Evolutionary conservation across 2,113 vertebrate species (phyloP).

Genomic region (Glaucomys volans): DNA sequence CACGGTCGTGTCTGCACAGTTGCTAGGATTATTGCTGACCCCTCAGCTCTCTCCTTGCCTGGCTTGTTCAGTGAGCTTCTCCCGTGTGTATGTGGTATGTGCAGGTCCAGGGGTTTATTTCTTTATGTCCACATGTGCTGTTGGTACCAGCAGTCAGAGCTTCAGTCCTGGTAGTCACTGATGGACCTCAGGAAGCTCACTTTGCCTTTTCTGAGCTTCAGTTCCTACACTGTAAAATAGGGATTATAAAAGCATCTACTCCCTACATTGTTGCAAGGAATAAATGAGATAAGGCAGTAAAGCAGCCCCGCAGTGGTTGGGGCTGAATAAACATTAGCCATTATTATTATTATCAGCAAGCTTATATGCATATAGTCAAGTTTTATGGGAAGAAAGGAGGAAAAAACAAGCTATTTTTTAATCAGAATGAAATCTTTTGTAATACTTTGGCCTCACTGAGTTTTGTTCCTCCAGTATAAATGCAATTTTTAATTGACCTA

Average conservation of each 20-base stretch:
- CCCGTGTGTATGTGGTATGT: rapidly evolving
- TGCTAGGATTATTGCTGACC: rapidly evolving
- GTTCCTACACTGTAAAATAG: background rate
- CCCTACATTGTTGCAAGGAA: background rate
- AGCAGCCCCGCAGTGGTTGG: background rate
- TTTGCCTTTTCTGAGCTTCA: background rate
- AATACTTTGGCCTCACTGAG: background rate
- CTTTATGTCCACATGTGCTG: background rate
- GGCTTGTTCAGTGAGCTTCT: no score
- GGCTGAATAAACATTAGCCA: background rate
- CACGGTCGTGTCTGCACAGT: background rate
- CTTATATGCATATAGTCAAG: background rate
- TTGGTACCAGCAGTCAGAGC: background rate
- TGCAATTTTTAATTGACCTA: background rate
- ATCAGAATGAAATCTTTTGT: background rate
- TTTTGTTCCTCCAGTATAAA: background rate
- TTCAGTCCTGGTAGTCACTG: background rate
- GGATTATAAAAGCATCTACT: background rate
- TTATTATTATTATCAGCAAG: background rate
- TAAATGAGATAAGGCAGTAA: background rate
- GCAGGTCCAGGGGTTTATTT: background rate
- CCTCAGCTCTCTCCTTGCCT: background rate
- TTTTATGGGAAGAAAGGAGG: background rate
- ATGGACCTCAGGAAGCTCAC: background rate
- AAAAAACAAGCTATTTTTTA: background rate